Percentiles rank a stretch among this genome's conserved stretches.
Evolutionary conservation across 1,140 invertebrate species (phyloP).

Genomic region (Drosophila hydei): DNA sequence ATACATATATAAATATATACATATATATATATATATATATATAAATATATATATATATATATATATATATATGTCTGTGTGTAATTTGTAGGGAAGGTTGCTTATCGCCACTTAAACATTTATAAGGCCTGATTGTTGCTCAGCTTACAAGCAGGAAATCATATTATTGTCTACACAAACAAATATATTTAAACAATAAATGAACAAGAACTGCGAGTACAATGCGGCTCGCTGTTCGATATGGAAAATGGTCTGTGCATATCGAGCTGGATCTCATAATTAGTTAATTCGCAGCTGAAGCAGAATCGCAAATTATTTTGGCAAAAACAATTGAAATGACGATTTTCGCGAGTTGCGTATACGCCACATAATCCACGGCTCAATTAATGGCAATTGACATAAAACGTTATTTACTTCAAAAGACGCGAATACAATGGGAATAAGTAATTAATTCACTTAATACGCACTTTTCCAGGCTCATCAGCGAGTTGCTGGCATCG

Average conservation of each 20-base stretch:
- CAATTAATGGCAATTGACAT: too few species aligned
- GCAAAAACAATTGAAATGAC: background rate
- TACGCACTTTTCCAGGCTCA: too few species aligned
- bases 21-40: background rate
- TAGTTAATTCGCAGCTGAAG: background rate
- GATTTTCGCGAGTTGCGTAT: constrained; percentile 11
- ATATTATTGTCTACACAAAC: constrained; percentile 1
- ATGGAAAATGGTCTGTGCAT: background rate
- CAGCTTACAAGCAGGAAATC: constrained; percentile 23
- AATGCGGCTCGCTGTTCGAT: too few species aligned
- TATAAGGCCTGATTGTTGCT: constrained; percentile 28
- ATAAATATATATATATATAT: background rate
- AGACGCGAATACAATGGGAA: background rate
- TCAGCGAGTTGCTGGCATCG: too few species aligned
- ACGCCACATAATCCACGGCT: constrained; percentile 19
- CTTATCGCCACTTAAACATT: constrained; percentile 25
- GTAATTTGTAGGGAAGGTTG: background rate
- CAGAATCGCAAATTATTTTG: constrained; percentile 20
- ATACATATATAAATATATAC: background rate
- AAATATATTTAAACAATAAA: background rate
- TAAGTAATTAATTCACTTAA: background rate
- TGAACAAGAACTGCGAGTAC: background rate
- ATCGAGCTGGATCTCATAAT: background rate
- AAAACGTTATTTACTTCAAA: background rate
- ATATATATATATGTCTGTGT: background rate